Evolutionary conservation across 2,797 vertebrate species (phyloP), one percentile per base, ranked within the genome.

Genomic region (Toxotes lorentzi): DNA sequence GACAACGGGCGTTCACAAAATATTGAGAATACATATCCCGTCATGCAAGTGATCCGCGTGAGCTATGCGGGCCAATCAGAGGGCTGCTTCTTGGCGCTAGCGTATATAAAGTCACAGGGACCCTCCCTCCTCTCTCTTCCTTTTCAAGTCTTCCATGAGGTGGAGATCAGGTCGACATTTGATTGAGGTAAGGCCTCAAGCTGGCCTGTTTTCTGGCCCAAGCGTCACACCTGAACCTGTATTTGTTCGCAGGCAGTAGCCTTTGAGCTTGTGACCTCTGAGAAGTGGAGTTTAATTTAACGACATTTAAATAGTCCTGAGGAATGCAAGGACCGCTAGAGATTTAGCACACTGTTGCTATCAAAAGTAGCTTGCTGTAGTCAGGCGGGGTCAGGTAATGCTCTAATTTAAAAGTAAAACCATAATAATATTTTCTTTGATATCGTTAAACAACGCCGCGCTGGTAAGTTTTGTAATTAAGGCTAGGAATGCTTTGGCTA

Each of bases 21-120:
- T n/a, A n/a, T n/a, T n/a, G 7, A 7, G 47, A 91, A 60, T 78
- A 72, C 86, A 87, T 81, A 63, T 93, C 89, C 92, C 92, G 16
- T 65, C 70, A 86, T 89, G 79, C 91, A 82, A 60, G 0, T 3
- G 5, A 24, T 1, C 21, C 85, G 24, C 3, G 62, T 86, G 78
- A 79, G 0, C 9, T 7, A 2, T 1, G 5, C 6, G 2, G 32
- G n/a, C 90, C 90, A 93, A 91, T 93, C 78, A 86, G 59, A 5
- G 21, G 1, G 7, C 21, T 3, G 70, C 58, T 0, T 45, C 23
- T 27, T 0, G 9, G 23, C 14, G 4, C 23, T 0, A 3, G n/a
- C 5, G 2, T 73, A 51, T 91, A 94, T 88, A 92, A 86, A 0
- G 0, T 0, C 38, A 10, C 16, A 0, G 7, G 11, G 17, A 3